Conservation (phyloP, 2,797 vertebrate genomes). For the Falco berigora region DNA sequence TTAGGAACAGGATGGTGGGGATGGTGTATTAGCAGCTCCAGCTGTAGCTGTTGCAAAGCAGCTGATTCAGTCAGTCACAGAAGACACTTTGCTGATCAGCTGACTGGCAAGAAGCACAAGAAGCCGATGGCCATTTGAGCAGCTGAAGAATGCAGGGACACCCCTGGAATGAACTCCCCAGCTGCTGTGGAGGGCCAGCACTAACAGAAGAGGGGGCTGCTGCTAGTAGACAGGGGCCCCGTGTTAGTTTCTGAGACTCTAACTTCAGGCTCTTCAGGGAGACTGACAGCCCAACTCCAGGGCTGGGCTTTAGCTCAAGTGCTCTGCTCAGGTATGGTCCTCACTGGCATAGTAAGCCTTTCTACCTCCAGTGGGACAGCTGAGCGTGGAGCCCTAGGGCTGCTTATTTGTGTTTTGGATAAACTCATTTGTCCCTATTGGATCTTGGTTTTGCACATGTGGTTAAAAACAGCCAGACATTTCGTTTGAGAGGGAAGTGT, state of each 20-base stretch:
- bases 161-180: neutral
- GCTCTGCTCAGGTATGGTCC: neutral
- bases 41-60: neutral
- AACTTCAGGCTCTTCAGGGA: too few relatives aligned
- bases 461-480: neutral
- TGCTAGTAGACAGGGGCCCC: neutral
- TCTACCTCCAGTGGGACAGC: neutral
- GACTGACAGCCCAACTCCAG: neutral
- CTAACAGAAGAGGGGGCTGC: neutral
- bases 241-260: neutral
- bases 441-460: neutral
- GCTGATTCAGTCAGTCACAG: neutral
- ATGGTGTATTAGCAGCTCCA: neutral
- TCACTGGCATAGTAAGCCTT: neutral
- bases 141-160: neutral
- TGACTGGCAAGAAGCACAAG: neutral
- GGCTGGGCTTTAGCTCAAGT: neutral
- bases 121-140: neutral
- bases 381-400: neutral
- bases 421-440: neutral
- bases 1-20: neutral
- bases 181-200: neutral
- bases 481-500: neutral
- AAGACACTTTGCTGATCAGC: neutral
- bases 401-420: neutral